Evolutionary conservation across 1,140 invertebrate genomes (phyloP).

Genomic region (Drosophila aff.): DNA sequence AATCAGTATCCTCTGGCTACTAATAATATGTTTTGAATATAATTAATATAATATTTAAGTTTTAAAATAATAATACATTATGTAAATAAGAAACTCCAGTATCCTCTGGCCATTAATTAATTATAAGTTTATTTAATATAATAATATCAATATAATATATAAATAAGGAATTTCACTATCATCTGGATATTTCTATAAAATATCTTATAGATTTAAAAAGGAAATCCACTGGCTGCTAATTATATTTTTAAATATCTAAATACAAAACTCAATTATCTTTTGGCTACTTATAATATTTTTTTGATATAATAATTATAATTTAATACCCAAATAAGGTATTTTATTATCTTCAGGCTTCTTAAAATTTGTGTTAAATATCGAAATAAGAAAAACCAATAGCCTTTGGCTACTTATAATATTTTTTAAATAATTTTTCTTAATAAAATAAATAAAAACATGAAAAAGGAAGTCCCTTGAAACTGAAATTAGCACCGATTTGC

Average conservation of each 20-base stretch:
- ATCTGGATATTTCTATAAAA: too few relatives aligned
- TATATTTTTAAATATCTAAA: too few relatives aligned
- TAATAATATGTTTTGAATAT: not conserved
- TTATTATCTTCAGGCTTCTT: too few relatives aligned
- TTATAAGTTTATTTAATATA: too few relatives aligned
- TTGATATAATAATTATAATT: too few relatives aligned
- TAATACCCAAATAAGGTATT: too few relatives aligned
- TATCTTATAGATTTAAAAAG: too few relatives aligned
- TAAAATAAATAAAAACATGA: not conserved
- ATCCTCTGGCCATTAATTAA: too few relatives aligned
- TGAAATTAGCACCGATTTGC: not conserved
- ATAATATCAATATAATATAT: too few relatives aligned
- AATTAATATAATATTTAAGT: not conserved
- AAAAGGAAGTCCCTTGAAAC: not conserved
- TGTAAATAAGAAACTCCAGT: not conserved
- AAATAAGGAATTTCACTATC: too few relatives aligned
- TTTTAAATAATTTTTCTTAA: not conserved
- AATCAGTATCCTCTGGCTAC: not conserved
- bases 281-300: not conserved
- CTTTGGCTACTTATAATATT: not conserved
- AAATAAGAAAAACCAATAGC: not conserved
- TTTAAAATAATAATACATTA: not conserved
- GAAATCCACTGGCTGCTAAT: too few relatives aligned
- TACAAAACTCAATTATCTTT: too few relatives aligned
- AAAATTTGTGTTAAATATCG: not conserved